Base-by-base conservation (phyloP, 2,113 vertebrate species). In the Engystomops pustulosus region DNA sequence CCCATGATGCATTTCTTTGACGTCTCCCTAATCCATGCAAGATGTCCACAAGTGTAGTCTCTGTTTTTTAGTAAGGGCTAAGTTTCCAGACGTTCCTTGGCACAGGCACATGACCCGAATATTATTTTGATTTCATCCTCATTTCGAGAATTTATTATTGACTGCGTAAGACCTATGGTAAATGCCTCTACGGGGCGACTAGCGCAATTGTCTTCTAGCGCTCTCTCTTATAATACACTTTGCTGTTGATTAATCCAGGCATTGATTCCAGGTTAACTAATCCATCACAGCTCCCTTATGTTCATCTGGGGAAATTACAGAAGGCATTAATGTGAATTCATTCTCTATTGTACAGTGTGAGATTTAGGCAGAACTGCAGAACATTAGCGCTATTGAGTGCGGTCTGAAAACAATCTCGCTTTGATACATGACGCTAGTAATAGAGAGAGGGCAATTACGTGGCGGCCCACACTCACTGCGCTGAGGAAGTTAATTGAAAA, bases 241-340 rank as follows among this genome's bases (percentile, higher is more conserved):
- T 75, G 41, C 36, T 49, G 67, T 44, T 78, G 60, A 77, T 84
- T 84, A 84, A 78, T 78, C 60, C 82, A 20, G 17, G 60, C 44
- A 84, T 84, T 78, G 82, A 84, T 84, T 84, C 71, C 76, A 67
- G 82, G 82, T 69, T 74, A 84, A 67, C 53, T 78, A 41, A 78
- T 84, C 74, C 45, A 78, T 84, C 62, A 53, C 38, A 27, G 74
- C 62, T 36, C 81, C 74, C 47, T 78, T 78, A 77, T 68, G 72
- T 78, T 77, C 82, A 84, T 55, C 72, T 78, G 38, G 82, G 82
- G 74, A 84, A 67, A 77, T 78, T 69, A 84, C 45, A 10, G 14
- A 78, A 55, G 45, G 72, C 44, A 10, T 69, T 78, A 77, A 55
- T 84, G 74, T 55, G 72, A 84, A 78, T 53, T 25, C 55, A 67